phyloP scores from a whole-genome alignment of 2,888 invertebrate species.

The Allacma fusca region DNA sequence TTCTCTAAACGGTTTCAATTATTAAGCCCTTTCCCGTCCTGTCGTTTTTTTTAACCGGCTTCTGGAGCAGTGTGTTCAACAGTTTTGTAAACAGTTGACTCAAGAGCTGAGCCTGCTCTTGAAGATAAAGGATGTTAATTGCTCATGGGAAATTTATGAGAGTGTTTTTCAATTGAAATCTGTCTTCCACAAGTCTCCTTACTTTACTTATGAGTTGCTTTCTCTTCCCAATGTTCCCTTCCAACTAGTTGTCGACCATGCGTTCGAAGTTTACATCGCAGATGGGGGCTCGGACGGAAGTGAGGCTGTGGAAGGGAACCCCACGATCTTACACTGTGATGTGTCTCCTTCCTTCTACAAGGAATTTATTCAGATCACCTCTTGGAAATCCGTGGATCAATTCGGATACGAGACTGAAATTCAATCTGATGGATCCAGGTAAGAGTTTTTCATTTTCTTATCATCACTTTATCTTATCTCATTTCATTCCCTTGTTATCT shows the following conservation, averaged over 20 bases:
- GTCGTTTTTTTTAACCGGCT: too few relatives aligned
- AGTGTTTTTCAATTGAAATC: too few relatives aligned
- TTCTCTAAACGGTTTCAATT: too few relatives aligned
- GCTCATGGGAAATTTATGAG: not conserved
- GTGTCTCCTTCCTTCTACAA: constrained; percentile 51
- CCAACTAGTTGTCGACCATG: constrained; percentile 55
- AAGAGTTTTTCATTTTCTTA: constrained; percentile 11
- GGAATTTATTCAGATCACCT: constrained; percentile 49
- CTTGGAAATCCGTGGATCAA: constrained; percentile 59
- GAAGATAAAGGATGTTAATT: constrained; percentile 4
- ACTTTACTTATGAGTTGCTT: too few relatives aligned
- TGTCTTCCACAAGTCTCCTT: too few relatives aligned
- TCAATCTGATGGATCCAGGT: constrained; percentile 48
- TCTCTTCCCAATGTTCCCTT: too few relatives aligned
- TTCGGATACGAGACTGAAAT: constrained; percentile 59
- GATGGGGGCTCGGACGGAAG: constrained; percentile 39
- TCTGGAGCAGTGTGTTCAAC: too few relatives aligned
- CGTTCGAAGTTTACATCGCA: constrained; percentile 52
- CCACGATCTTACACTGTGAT: constrained; percentile 53
- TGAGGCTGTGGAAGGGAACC: constrained; percentile 52
- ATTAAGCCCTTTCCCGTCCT: too few relatives aligned
- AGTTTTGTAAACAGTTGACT: too few relatives aligned
- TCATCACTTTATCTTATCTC: not conserved
- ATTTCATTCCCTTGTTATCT: not conserved
- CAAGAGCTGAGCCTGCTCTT: too few relatives aligned